Evolutionary conservation across 2,113 vertebrate species (phyloP).

Genomic region (Amphiprion ocellaris): DNA sequence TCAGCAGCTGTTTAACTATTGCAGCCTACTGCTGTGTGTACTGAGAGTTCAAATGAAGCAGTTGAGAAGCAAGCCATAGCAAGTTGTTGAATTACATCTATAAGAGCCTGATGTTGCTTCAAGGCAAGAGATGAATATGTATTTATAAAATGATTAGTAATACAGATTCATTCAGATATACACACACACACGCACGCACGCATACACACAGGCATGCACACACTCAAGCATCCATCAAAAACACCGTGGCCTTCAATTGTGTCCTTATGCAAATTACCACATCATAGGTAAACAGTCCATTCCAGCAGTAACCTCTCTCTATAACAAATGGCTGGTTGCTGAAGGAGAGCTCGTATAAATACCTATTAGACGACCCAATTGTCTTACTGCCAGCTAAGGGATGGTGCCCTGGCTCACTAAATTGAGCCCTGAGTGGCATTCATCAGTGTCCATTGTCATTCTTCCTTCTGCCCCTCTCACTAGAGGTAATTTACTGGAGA

Average conservation of each 20-base stretch:
- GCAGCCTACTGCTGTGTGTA: constrained; percentile 29
- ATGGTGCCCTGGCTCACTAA: constrained; percentile 66
- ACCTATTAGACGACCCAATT: constrained; percentile 81
- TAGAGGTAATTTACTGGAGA: constrained; percentile 83
- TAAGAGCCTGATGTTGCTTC: constrained; percentile 6
- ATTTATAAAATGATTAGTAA: constrained; percentile 29
- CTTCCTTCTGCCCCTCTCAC: constrained; percentile 68
- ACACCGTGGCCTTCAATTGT: constrained; percentile 22
- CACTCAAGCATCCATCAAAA: not conserved
- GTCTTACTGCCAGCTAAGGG: constrained; percentile 79
- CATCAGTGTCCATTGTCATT: constrained; percentile 82
- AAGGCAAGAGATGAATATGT: constrained; percentile 33
- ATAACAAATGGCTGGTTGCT: constrained; percentile 77
- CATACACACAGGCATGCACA: constrained; percentile 21
- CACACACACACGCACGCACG: constrained; percentile 36
- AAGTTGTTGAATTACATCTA: constrained; percentile 32
- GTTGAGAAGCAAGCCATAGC: constrained; percentile 7
- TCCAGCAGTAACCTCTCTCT: constrained; percentile 66
- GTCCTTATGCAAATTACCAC: constrained; percentile 57
- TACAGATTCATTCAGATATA: constrained; percentile 25
- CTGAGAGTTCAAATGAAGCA: constrained; percentile 24
- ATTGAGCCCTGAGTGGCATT: constrained; percentile 80
- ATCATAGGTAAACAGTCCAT: constrained; percentile 61
- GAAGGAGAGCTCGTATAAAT: constrained; percentile 78
- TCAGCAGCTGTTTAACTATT: constrained; percentile 62